Percentiles rank a stretch among this genome's conserved stretches.
Evolutionary conservation across 2,113 vertebrate species (phyloP).

Genomic region (Ailuropoda melanoleuca): DNA sequence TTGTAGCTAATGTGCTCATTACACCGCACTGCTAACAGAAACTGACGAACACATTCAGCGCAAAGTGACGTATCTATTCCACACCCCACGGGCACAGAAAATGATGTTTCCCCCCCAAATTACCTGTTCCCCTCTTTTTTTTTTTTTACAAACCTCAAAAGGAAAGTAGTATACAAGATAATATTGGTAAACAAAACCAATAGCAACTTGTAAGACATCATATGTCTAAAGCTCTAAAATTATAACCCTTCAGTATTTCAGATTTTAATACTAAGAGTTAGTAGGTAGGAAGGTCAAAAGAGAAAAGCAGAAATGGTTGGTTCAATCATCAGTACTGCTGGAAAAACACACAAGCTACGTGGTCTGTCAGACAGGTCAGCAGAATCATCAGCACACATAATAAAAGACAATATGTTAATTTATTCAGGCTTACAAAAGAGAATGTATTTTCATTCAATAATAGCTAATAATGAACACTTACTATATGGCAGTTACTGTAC

Average conservation of each 20-base stretch:
- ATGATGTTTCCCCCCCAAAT: neutral
- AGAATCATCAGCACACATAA: neutral
- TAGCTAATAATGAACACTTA: neutral
- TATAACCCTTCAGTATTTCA: neutral
- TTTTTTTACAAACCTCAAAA: neutral
- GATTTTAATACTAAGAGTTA: neutral
- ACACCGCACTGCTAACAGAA: conserved; percentile 63
- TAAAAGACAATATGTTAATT: neutral
- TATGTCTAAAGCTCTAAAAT: neutral
- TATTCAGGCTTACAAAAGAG: neutral
- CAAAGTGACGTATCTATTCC: conserved; percentile 35
- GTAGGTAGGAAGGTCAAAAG: neutral
- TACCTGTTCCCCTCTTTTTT: neutral
- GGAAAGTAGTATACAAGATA: neutral
- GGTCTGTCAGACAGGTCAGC: neutral
- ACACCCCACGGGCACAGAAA: neutral
- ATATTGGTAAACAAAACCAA: conserved; percentile 16
- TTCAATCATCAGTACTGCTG: neutral
- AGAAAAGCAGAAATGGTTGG: neutral
- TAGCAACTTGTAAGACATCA: neutral
- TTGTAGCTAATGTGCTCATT: conserved; percentile 47
- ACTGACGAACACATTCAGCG: conserved; percentile 64
- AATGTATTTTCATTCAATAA: neutral
- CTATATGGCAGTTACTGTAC: neutral
- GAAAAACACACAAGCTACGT: neutral